Conservation (phyloP, 2,888 invertebrate species). For the Sphaerophoria rueppellii region DNA sequence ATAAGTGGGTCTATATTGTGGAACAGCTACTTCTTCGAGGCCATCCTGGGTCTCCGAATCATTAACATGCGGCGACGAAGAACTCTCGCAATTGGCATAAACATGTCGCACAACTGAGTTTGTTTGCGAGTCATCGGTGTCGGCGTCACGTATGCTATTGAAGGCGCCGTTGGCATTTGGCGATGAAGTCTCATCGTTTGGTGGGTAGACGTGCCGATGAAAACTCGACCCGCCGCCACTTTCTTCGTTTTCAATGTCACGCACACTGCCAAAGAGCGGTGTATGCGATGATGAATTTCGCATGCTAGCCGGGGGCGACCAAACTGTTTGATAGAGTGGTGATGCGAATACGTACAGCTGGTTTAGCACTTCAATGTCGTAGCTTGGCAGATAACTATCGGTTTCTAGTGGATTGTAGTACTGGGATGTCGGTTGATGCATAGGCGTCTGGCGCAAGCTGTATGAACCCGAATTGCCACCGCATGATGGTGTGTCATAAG, state of each 20-base stretch:
- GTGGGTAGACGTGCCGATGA: slow-evolving; percentile 81
- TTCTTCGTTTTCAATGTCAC: slow-evolving; percentile 80
- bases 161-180: slow-evolving; percentile 81
- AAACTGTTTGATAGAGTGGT: slow-evolving; percentile 81
- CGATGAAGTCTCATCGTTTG: slow-evolving; percentile 81
- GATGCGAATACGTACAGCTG: slow-evolving; percentile 82
- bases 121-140: slow-evolving; percentile 81
- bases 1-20: slow-evolving; percentile 31
- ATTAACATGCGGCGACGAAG: slow-evolving; percentile 80
- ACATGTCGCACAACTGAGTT: slow-evolving; percentile 79
- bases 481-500: slow-evolving; percentile 79
- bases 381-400: slow-evolving; percentile 82
- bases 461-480: slow-evolving; percentile 79
- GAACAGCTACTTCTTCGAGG: slow-evolving; percentile 38
- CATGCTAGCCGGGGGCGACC: slow-evolving; percentile 82
- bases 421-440: slow-evolving; percentile 81
- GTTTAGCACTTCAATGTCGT: slow-evolving; percentile 81
- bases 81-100: slow-evolving; percentile 81
- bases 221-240: slow-evolving; percentile 78
- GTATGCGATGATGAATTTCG: slow-evolving; percentile 81
- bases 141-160: slow-evolving; percentile 81
- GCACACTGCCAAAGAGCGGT: slow-evolving; percentile 81
- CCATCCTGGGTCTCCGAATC: slow-evolving; percentile 76
- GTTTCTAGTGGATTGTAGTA: slow-evolving; percentile 82
- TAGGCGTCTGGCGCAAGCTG: slow-evolving; percentile 82